These are phyloP conservation scores for Mastomys natalensis DNA, from an alignment of 2,113 vertebrate genomes.

Conservation along the genomic window DNA sequence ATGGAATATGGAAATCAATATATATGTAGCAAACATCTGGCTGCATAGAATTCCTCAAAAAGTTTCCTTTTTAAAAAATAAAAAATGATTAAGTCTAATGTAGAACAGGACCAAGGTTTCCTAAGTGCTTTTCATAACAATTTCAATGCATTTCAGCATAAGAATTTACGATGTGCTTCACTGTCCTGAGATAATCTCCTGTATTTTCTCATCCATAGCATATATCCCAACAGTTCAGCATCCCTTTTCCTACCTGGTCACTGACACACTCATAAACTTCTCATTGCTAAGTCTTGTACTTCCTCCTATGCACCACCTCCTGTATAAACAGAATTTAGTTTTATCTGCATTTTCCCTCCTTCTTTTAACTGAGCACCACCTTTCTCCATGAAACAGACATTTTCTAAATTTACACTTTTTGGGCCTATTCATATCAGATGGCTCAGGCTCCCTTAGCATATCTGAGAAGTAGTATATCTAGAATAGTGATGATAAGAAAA, in stretches of 20 bases:
- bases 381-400: conserved; percentile 13
- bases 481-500: not conserved
- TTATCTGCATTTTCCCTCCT: not conserved
- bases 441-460: not conserved
- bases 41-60: not conserved
- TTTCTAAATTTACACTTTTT: not conserved
- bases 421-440: not conserved
- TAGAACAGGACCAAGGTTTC: not conserved
- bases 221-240: not conserved
- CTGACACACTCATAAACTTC: not conserved
- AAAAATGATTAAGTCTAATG: not conserved
- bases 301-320: not conserved
- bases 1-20: not conserved
- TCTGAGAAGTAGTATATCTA: not conserved
- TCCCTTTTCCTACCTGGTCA: not conserved
- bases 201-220: not conserved
- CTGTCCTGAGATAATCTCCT: not conserved
- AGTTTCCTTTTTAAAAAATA: not conserved
- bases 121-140: conserved; percentile 39
- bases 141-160: conserved; percentile 3
- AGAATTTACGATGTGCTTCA: not conserved
- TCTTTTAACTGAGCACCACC: not conserved
- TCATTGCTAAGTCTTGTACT: not conserved
- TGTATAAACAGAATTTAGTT: not conserved
- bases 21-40: not conserved